Base-by-base conservation (phyloP, 2,888 invertebrate species). In the Mechanitis messenoides region DNA sequence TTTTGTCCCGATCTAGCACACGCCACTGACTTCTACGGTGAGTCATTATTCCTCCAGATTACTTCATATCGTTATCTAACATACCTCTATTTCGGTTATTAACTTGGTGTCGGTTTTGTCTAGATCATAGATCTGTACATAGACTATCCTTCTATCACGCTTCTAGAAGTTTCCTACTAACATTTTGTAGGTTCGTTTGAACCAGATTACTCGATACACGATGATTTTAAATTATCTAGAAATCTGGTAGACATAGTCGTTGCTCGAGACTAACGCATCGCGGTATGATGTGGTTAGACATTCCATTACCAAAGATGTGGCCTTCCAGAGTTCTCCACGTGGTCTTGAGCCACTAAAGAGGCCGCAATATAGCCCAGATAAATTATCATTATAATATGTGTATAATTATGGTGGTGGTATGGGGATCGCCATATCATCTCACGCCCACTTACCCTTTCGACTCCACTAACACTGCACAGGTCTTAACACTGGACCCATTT, bases 11-110 rank as follows among this genome's bases (percentile, higher is more conserved):
- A 82, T 87, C 78, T 85, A 96, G 97, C 97, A 92, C 97, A 97
- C 94, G 96, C 97, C 88, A 96, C 97, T 93, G 98, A 97, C 93
- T 98, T 98, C 92, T 98, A 98, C 96, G 98, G 98, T 98, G 96
- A 97, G 98, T 97, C 93, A 92, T 92, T 92, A 92, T 93, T 93
- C 92, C 92, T 92, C 91, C 92, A 91, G 91, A 79, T 74, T 72
- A 84, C 84, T 84, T 83, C 71, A 68, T 78, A 74, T 74, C 79
- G 74, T 71, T 72, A 74, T 69, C 73, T 83, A 83, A 83, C 83
- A 77, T 76, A 70, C 71, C 69, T 70, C 74, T 68, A 78, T 80
- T 75, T 80, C 76, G 75, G 79, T 76, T 58, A 76, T 75, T 85
- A 85, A 85, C 79, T 77, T 74, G 88, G 88, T 88, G 87, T 83